Evolutionary conservation across 2,797 vertebrate species (phyloP).

Genomic region (Diplodus sargus): DNA sequence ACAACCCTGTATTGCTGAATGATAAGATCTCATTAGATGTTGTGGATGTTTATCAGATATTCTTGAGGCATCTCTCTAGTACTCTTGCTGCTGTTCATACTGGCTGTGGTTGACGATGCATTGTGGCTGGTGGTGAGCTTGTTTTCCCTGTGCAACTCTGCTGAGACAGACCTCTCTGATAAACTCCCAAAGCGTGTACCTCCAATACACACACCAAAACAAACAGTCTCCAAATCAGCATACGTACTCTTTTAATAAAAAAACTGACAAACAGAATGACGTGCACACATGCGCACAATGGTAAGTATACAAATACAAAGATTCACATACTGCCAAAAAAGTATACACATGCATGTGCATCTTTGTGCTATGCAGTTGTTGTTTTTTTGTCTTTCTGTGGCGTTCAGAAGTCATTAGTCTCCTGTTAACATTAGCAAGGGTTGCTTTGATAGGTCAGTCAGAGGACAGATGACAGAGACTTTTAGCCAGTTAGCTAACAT

Average conservation of each 20-base stretch:
- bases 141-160: conserved; percentile 54
- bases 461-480: not conserved
- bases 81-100: conserved; percentile 15
- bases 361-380: no score
- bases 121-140: conserved; percentile 52
- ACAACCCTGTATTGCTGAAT: not conserved
- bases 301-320: not conserved
- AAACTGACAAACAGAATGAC: conserved; percentile 1
- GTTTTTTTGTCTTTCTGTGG: not conserved
- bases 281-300: not conserved
- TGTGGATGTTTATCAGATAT: conserved; percentile 12
- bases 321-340: not conserved
- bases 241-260: not conserved
- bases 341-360: not conserved
- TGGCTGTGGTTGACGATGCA: conserved; percentile 55
- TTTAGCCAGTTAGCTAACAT: not conserved
- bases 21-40: not conserved
- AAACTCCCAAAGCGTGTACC: conserved; percentile 27
- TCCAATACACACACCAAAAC: conserved; percentile 26
- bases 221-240: conserved; percentile 16
- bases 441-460: not conserved
- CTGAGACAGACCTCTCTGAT: conserved; percentile 40
- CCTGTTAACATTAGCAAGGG: not conserved
- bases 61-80: conserved; percentile 11
- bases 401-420: not conserved